Conservation (phyloP, 2,888 invertebrate species). For the Gortyna flavago region DNA sequence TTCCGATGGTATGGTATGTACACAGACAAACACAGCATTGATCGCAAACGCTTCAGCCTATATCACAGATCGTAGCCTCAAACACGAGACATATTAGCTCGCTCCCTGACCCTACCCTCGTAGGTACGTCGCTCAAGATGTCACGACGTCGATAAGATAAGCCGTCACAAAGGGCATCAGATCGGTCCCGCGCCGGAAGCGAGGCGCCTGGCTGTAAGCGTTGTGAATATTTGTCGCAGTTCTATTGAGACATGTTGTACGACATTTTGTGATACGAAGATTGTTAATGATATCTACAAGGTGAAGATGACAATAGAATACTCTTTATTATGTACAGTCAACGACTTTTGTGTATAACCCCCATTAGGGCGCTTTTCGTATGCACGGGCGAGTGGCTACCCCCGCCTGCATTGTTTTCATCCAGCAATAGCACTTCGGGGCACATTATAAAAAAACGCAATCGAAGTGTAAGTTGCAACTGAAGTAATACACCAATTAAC, state of each 20-base stretch:
- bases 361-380: no score
- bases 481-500: no score
- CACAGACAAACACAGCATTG: neutral
- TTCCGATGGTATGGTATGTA: neutral
- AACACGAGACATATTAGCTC: slow-evolving; percentile 12
- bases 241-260: neutral
- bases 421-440: no score
- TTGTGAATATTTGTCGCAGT: slow-evolving; percentile 7
- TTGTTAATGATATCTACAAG: neutral
- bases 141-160: slow-evolving; percentile 12
- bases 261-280: neutral
- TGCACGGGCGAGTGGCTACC: no score
- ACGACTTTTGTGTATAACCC: no score
- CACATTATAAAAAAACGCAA: no score
- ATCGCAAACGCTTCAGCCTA: slow-evolving; percentile 1
- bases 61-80: neutral
- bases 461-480: no score
- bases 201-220: neutral
- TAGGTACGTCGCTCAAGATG: slow-evolving; percentile 10
- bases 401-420: no score
- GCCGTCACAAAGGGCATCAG: slow-evolving; percentile 8
- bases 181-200: slow-evolving; percentile 13
- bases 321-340: no score
- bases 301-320: no score
- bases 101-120: slow-evolving; percentile 11